A percentile compares a stretch with the other conserved stretches of the same genome.
phyloP scores from a whole-genome alignment of 2,113 vertebrate genomes.

The Sceloporus tristichus region DNA sequence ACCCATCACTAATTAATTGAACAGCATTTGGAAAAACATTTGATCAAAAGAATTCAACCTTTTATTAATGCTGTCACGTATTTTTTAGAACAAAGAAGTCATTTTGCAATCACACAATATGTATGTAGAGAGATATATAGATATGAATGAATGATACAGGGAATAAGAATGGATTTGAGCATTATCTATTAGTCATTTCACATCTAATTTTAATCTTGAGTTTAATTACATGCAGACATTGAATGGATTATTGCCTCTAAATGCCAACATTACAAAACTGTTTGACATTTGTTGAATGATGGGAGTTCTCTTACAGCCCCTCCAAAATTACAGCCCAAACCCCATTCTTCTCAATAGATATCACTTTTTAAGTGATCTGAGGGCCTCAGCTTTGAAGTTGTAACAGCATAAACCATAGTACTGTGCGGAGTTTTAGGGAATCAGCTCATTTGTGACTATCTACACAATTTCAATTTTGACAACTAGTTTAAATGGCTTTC shows the following conservation, averaged over 20 bases:
- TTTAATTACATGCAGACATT: constrained; percentile 43
- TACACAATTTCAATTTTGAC: constrained; percentile 1
- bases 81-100: constrained; percentile 4
- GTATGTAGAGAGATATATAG: background rate
- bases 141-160: constrained; percentile 4
- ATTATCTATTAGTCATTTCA: constrained; percentile 49
- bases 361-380: constrained; percentile 20
- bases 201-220: constrained; percentile 13
- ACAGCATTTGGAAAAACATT: constrained; percentile 34
- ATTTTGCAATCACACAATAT: constrained; percentile 43
- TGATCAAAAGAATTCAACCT: background rate
- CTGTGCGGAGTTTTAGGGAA: background rate
- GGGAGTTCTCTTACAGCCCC: constrained; percentile 59
- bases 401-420: constrained; percentile 49
- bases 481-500: constrained; percentile 22
- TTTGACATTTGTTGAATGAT: constrained; percentile 60
- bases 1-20: constrained; percentile 6
- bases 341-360: background rate
- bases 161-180: constrained; percentile 47
- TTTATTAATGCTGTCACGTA: constrained; percentile 13
- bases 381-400: constrained; percentile 43
- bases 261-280: constrained; percentile 41
- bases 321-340: background rate
- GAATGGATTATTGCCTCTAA: constrained; percentile 55
- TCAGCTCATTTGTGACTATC: constrained; percentile 1